Base-by-base conservation (phyloP, 2,113 vertebrate genomes). In the Poecile atricapillus region DNA sequence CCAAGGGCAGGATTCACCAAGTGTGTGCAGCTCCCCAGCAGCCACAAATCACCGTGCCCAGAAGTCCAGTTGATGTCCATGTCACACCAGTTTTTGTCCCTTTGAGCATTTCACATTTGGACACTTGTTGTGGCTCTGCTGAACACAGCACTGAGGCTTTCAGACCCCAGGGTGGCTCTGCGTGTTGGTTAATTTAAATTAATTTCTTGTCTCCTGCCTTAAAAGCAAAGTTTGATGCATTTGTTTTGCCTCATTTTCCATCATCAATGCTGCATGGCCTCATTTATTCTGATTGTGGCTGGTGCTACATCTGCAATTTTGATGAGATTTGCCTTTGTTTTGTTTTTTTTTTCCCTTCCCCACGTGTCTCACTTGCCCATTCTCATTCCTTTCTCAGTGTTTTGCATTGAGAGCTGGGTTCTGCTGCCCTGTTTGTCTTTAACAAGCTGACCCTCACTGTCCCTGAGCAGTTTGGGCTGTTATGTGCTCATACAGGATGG, bases 201-300 rank as follows among this genome's bases (percentile, higher is more conserved):
- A 16, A 82, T 92, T 84, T 94, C 31, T 94, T 4, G 3, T 80
- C 56, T 93, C n/a, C 76, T 37, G 83, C 91, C 89, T 93, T 78
- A 83, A 73, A 90, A 94, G 83, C 85, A 39, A 91, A 87, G 28
- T 94, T 81, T 44, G 49, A 8, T 82, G 56, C 53, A 1, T 94
- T 95, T 93, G 50, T 69, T 91, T 94, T 90, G 60, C 87, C 30
- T 86, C 78, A 9, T 70, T 92, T 93, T 80, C 84, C 63, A 33
- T 87, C 55, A 19, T 56, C 88, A 80, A 4, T 77, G 87, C 92
- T 96, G 93, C 97, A 97, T 97, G 97, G 92, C 96, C 49, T 87
- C 37, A 5, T 89, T 95, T 91, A 55, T 87, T 93, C 83, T 81
- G 67, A 58, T 94, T 63, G 79, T 82, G 76, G 89, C 87, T 91